A percentile compares a stretch with the other conserved stretches of the same genome.
Evolutionary conservation across 2,888 invertebrate species (phyloP).

Genomic region (Shargacucullia verbasci): DNA sequence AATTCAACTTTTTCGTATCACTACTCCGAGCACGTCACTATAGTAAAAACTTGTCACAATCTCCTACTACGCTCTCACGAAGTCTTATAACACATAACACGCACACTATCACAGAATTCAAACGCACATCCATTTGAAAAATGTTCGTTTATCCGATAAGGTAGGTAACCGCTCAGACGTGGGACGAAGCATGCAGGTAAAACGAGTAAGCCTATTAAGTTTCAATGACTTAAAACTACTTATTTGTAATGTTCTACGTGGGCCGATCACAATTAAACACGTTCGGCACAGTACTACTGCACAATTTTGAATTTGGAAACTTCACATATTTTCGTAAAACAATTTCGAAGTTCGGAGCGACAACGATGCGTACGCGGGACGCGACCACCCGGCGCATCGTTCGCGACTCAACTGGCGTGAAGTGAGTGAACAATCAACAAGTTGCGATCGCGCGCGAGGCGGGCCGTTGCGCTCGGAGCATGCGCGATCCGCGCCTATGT

Average conservation of each 20-base stretch:
- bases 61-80: conserved; percentile 76
- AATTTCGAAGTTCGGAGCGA: conserved; percentile 84
- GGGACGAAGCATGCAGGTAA: conserved; percentile 87
- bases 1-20: conserved; percentile 71
- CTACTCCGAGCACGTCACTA: conserved; percentile 81
- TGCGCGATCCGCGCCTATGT: conserved; percentile 82
- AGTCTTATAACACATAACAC: conserved; percentile 83
- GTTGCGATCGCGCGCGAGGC: conserved; percentile 81
- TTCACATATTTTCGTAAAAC: conserved; percentile 87
- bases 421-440: conserved; percentile 88
- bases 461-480: conserved; percentile 80
- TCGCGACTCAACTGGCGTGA: conserved; percentile 82
- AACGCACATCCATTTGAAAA: conserved; percentile 89
- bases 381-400: conserved; percentile 84
- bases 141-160: conserved; percentile 87
- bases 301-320: conserved; percentile 79
- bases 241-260: conserved; percentile 70
- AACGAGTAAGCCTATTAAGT: conserved; percentile 86
- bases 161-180: conserved; percentile 84
- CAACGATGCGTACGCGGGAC: conserved; percentile 72
- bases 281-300: conserved; percentile 73
- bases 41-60: conserved; percentile 83
- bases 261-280: conserved; percentile 73
- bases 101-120: conserved; percentile 85
- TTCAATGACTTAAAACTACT: conserved; percentile 86